A percentile compares a stretch with the other conserved stretches of the same genome.
Conservation (phyloP, 2,113 vertebrate genomes). For the Benitochromis conjunctus region DNA sequence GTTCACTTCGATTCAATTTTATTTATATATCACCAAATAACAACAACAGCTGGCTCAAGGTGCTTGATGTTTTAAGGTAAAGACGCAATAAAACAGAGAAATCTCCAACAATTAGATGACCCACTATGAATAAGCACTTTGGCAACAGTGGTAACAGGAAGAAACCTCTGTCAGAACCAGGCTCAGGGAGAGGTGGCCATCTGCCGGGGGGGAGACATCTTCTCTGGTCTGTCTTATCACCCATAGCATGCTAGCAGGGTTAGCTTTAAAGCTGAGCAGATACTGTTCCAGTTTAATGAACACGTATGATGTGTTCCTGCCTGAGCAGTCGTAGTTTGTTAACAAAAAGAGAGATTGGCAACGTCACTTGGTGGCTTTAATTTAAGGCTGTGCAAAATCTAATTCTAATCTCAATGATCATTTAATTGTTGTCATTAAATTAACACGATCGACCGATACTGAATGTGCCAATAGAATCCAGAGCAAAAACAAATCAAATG, state of each 20-base stretch:
- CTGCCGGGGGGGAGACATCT: neutral
- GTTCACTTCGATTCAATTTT: neutral
- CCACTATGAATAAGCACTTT: neutral
- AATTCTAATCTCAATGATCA: neutral
- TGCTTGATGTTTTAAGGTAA: neutral
- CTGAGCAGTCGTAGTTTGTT: fast-evolving
- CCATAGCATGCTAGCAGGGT: neutral
- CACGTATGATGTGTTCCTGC: neutral
- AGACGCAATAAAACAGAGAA: fast-evolving
- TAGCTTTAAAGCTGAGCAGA: neutral
- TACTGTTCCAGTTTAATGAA: neutral
- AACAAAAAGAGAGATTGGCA: neutral
- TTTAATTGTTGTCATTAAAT: neutral
- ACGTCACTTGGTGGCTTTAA: neutral
- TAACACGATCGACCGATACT: neutral
- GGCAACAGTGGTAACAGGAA: neutral
- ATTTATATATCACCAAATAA: neutral
- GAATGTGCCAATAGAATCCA: neutral
- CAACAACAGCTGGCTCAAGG: neutral
- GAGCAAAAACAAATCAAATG: neutral
- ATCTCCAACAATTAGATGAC: neutral
- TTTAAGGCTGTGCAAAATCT: neutral
- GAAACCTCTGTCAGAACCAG: fast-evolving
- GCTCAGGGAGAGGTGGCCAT: neutral
- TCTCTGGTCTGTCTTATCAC: neutral